phyloP scores from a whole-genome alignment of 2,797 vertebrate species.

The Tympanoctomys barrerae region DNA sequence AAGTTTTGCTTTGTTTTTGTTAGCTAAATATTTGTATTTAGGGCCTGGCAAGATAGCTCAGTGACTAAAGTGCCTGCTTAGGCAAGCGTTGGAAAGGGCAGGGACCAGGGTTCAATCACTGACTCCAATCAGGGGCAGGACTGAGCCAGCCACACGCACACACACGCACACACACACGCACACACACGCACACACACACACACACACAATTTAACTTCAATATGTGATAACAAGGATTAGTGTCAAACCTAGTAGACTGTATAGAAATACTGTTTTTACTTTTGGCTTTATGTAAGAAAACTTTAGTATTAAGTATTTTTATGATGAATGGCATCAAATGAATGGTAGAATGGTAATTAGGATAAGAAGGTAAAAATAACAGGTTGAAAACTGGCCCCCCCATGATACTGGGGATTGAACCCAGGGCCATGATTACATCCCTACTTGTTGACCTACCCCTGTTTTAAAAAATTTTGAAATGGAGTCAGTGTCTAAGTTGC shows the following conservation, averaged over 20 bases:
- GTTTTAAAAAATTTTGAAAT: not conserved
- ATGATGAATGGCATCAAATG: not conserved
- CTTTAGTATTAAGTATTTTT: not conserved
- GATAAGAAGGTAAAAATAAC: not conserved
- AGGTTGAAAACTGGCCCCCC: not conserved
- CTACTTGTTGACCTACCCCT: not conserved
- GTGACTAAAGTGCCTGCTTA: no score
- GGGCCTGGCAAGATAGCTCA: no score
- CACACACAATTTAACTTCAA: slow-evolving; percentile 17
- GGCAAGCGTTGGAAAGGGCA: no score
- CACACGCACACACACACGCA: no score
- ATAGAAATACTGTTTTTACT: slow-evolving; percentile 1
- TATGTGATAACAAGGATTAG: slow-evolving; percentile 37
- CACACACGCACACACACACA: no score
- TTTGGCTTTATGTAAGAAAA: not conserved
- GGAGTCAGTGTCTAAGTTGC: not conserved
- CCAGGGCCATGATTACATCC: not conserved
- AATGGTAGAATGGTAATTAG: not conserved
- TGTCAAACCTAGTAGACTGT: not conserved
- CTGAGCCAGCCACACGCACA: no score
- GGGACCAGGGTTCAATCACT: no score
- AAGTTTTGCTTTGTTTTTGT: slow-evolving; percentile 56
- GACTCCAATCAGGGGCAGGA: no score
- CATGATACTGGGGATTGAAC: not conserved
- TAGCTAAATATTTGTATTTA: slow-evolving; percentile 58